A percentile compares a stretch with the other conserved stretches of the same genome.
Evolutionary conservation across 2,113 vertebrate species (phyloP).

Genomic region (Engraulis encrasicolus): DNA sequence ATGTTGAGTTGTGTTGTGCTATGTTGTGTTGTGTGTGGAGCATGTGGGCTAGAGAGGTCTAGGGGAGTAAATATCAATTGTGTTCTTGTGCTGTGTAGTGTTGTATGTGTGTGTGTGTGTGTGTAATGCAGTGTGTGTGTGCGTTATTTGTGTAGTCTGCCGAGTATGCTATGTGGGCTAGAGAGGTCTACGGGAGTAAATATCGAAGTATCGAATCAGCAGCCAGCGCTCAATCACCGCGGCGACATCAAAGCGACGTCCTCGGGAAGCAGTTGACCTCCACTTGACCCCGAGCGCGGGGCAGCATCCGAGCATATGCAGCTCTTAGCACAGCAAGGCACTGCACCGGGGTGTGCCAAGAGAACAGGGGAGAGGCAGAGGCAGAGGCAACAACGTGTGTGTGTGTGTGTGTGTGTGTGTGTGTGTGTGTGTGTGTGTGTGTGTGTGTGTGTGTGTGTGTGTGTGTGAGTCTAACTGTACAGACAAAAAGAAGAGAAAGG

Average conservation of each 20-base stretch:
- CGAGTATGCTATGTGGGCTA: conserved; percentile 18
- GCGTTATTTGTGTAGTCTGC: too few species aligned
- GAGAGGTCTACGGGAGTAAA: conserved; percentile 29
- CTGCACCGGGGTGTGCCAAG: background rate
- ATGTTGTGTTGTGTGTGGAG: too few species aligned
- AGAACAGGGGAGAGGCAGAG: background rate
- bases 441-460: background rate
- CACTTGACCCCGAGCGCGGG: background rate
- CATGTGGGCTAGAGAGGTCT: too few species aligned
- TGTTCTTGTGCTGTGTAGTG: too few species aligned
- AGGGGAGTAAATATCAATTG: too few species aligned
- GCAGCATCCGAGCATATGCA: conserved; percentile 7
- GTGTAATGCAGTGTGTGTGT: too few species aligned
- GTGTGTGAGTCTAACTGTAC: too few species aligned
- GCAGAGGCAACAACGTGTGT: too few species aligned
- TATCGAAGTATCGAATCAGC: conserved; percentile 33
- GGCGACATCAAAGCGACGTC: background rate
- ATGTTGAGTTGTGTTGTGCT: too few species aligned
- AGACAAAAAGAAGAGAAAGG: background rate
- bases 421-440: background rate
- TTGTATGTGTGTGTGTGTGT: conserved; percentile 37
- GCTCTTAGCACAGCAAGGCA: background rate
- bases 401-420: conserved; percentile 21
- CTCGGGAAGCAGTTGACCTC: background rate
- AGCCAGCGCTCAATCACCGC: background rate